Conservation (phyloP, 2,888 invertebrate species). For the Digitonthophagus gazella region DNA sequence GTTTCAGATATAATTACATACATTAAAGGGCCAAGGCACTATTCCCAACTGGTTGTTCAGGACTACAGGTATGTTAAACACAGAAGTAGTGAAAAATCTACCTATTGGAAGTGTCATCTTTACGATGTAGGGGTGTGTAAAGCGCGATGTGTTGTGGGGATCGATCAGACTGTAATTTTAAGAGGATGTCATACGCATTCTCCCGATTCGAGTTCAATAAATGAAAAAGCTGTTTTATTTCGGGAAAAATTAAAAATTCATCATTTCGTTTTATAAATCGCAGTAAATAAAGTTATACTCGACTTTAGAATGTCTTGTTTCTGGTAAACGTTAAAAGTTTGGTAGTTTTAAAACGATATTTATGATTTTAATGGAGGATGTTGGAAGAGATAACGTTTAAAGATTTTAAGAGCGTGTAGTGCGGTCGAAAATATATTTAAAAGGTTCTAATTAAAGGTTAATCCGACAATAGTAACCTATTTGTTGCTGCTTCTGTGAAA, state of each 20-base stretch:
- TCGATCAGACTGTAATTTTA: constrained; percentile 36
- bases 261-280: too few species aligned
- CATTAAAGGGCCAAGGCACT: constrained; percentile 40
- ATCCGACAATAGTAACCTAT: too few species aligned
- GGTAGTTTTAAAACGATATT: too few species aligned
- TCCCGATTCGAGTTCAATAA: constrained; percentile 23
- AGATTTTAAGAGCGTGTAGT: too few species aligned
- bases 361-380: too few species aligned
- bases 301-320: too few species aligned
- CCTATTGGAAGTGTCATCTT: constrained; percentile 48
- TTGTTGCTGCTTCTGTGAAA: too few species aligned
- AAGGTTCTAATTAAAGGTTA: too few species aligned
- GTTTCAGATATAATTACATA: constrained; percentile 44
- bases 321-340: too few species aligned
- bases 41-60: constrained; percentile 42
- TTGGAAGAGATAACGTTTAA: too few species aligned
- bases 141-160: constrained; percentile 41
- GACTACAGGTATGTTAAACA: constrained; percentile 47
- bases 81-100: constrained; percentile 42
- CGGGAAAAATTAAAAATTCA: constrained; percentile 5
- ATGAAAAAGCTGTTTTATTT: constrained; percentile 23
- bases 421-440: too few species aligned
- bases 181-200: constrained; percentile 37
- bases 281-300: too few species aligned
- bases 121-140: constrained; percentile 46